Conservation (phyloP, 2,113 vertebrate genomes). For the Brachyhypopomus gauderio region DNA sequence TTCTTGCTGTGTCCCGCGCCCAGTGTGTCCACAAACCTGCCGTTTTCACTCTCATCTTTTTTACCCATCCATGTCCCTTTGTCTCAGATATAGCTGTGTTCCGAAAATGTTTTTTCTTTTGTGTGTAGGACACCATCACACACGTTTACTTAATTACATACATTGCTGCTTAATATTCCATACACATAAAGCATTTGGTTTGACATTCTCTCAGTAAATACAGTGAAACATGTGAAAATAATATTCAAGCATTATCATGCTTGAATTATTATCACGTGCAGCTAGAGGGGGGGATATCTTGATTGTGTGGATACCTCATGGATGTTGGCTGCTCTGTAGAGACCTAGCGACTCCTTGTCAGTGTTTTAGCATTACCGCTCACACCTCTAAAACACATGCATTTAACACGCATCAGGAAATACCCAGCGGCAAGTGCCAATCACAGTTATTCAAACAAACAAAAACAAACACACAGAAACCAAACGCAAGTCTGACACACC, state of each 20-base stretch:
- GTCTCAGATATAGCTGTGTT: conserved; percentile 17
- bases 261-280: too few species aligned
- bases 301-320: conserved; percentile 23
- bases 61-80: not conserved
- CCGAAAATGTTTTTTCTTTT: conserved; percentile 19
- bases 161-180: conserved; percentile 20
- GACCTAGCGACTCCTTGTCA: conserved; percentile 38
- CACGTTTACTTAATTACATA: not conserved
- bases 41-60: conserved; percentile 24
- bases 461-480: not conserved
- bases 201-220: not conserved
- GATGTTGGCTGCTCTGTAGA: conserved; percentile 38
- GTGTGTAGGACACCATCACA: conserved; percentile 9
- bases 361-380: conserved; percentile 37
- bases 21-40: conserved; percentile 50
- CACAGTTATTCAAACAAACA: not conserved
- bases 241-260: not conserved
- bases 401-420: conserved; percentile 20
- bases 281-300: conserved; percentile 18
- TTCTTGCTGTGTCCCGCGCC: conserved; percentile 51
- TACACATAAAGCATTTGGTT: conserved; percentile 50
- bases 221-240: not conserved
- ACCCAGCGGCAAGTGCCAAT: not conserved
- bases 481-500: not conserved
- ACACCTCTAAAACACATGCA: not conserved